Evolutionary conservation across 1,140 invertebrate species (phyloP), one percentile per base, ranked within the genome.

Genomic region (Apolygus lucorum): DNA sequence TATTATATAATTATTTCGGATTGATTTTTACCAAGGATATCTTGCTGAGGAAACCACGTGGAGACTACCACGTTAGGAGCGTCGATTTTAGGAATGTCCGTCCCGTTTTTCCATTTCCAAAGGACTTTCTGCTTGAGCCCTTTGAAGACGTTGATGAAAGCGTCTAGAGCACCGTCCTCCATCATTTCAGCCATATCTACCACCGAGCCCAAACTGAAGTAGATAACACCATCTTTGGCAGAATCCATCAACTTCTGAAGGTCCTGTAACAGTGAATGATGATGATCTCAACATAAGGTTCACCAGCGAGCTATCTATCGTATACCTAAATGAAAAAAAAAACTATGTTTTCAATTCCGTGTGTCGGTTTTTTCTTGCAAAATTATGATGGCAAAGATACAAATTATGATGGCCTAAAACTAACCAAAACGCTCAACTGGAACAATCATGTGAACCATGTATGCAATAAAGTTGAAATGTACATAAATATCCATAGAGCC

Each of bases 171-270:
- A 2, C 83, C 79, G 1, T 80, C 75, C 0, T 86, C 80, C 74
- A 90, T 81, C 28, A 67, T 66, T 0, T 83, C 81, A 26, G 85
- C 82, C 68, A 85, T 83, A 66, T 83, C 84, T 26, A 89, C 78
- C 76, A 86, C 84, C 34, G 84, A 84, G 22, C 85, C 85, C 64
- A 87, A 75, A 68, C 81, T 84, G 73, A 86, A 84, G 72, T 84
- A 84, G 73, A 87, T 83, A 24, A 81, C 81, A 0, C 85, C 84
- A 42, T 85, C 74, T 4, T 74, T 77, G 63, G 84, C 78, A 29
- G 78, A 78, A 69, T 86, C 82, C 28, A 88, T 77, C 72, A 85
- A 85, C 4, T 80, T 75, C 75, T 84, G 76, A 2, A 84, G 72
- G 65, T 82, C 81, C 83, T 85, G 70, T 28, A 73, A 67, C 0